Evolutionary conservation across 2,113 vertebrate genomes (phyloP).

Genomic region (Poeciliopsis prolifica): DNA sequence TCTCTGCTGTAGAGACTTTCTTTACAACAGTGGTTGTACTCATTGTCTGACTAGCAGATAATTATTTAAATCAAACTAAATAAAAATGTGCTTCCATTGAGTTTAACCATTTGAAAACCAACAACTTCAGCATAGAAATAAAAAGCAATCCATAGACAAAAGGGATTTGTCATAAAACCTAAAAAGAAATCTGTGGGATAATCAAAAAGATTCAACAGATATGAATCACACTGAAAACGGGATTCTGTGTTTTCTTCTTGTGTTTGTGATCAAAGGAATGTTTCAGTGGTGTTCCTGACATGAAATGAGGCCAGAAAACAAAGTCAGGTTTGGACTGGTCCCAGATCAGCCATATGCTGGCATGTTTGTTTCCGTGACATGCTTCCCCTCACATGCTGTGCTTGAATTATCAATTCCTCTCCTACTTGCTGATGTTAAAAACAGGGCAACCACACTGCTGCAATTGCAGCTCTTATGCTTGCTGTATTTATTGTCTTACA

Average conservation of each 20-base stretch:
- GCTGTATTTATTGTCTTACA: constrained; percentile 6
- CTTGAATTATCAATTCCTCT: constrained; percentile 16
- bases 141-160: not conserved
- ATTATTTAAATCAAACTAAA: not conserved
- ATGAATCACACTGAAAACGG: not conserved
- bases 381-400: constrained; percentile 16
- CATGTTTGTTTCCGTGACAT: constrained; percentile 33
- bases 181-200: too few species aligned
- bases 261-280: not conserved
- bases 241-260: too few species aligned
- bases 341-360: constrained; percentile 52
- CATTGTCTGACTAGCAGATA: not conserved
- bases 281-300: not conserved
- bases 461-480: not conserved
- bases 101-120: not conserved
- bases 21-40: not conserved
- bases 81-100: not conserved
- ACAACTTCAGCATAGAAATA: not conserved
- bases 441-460: not conserved
- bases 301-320: constrained; percentile 23
- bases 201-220: not conserved
- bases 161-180: too few species aligned
- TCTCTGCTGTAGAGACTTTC: not conserved
- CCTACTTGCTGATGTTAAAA: not conserved
- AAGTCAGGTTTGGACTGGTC: constrained; percentile 23